A percentile compares a stretch with the other conserved stretches of the same genome.
Conservation (phyloP, 2,113 vertebrate genomes). For the Pseudonaja textilis region DNA sequence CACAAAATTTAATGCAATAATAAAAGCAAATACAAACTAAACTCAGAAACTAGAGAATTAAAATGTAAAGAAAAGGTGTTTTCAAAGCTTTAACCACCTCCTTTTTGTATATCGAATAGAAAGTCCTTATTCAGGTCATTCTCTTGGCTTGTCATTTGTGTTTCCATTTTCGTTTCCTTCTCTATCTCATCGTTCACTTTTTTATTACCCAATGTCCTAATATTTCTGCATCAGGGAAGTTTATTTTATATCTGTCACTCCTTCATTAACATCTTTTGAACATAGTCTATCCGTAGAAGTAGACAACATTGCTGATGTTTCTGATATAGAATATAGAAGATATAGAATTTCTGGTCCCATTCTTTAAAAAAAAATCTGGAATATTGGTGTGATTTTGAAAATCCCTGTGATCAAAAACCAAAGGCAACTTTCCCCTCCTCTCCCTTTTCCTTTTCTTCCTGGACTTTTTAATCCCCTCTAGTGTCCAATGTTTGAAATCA, state of each 20-base stretch:
- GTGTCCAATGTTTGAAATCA: background rate
- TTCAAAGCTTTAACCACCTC: background rate
- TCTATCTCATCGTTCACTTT: background rate
- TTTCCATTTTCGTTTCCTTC: background rate
- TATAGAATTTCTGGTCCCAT: background rate
- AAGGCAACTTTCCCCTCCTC: background rate
- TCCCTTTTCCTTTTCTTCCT: background rate
- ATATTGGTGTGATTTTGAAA: background rate
- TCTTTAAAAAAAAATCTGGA: background rate
- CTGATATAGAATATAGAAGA: background rate
- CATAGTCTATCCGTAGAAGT: background rate
- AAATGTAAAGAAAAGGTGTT: background rate
- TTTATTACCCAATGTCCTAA: background rate
- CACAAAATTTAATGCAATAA: background rate
- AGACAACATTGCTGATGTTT: background rate
- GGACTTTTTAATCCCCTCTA: background rate
- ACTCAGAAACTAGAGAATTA: background rate
- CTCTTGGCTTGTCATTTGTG: background rate
- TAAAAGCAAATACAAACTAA: background rate
- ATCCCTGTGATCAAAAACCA: background rate
- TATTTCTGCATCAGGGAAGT: background rate
- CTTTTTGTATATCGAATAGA: background rate
- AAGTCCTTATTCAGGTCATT: background rate
- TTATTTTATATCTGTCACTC: background rate
- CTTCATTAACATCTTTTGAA: background rate